Conservation (phyloP, 2,113 vertebrate species). For the Saccopteryx leptura region DNA sequence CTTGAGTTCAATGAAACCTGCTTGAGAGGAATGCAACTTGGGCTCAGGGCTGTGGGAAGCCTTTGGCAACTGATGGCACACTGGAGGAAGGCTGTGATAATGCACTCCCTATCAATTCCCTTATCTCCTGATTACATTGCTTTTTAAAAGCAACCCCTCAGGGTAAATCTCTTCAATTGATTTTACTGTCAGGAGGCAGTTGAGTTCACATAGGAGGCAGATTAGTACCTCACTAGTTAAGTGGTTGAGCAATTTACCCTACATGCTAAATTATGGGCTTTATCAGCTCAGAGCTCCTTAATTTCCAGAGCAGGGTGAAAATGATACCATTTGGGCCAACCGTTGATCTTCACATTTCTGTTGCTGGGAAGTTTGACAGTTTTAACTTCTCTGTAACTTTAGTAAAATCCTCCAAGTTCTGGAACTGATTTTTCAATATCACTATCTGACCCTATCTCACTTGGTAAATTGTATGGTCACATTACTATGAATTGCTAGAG, state of each 20-base stretch:
- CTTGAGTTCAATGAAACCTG: constrained; percentile 38
- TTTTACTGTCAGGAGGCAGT: constrained; percentile 84
- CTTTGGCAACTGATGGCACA: constrained; percentile 10
- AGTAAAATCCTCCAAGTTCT: constrained; percentile 37
- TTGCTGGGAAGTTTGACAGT: not conserved
- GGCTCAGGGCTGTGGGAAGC: not conserved
- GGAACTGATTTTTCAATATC: constrained; percentile 53
- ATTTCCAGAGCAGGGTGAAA: constrained; percentile 80
- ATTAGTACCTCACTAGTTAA: constrained; percentile 81
- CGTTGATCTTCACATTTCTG: constrained; percentile 47
- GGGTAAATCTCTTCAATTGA: constrained; percentile 82
- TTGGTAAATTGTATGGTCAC: not conserved
- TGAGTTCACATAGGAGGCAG: constrained; percentile 73
- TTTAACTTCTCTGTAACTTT: constrained; percentile 62
- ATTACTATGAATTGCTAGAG: constrained; percentile 55
- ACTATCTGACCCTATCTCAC: not conserved
- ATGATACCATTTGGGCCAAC: constrained; percentile 72
- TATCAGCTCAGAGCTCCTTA: constrained; percentile 76
- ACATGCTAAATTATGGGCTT: constrained; percentile 83
- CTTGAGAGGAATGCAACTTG: not conserved
- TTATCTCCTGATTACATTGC: constrained; percentile 72
- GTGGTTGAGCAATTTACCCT: constrained; percentile 84
- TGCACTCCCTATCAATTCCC: constrained; percentile 32
- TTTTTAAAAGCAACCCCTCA: constrained; percentile 47
- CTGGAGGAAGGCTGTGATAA: constrained; percentile 61